Evolutionary conservation across 2,113 vertebrate species (phyloP).

Genomic region (Egretta garzetta): DNA sequence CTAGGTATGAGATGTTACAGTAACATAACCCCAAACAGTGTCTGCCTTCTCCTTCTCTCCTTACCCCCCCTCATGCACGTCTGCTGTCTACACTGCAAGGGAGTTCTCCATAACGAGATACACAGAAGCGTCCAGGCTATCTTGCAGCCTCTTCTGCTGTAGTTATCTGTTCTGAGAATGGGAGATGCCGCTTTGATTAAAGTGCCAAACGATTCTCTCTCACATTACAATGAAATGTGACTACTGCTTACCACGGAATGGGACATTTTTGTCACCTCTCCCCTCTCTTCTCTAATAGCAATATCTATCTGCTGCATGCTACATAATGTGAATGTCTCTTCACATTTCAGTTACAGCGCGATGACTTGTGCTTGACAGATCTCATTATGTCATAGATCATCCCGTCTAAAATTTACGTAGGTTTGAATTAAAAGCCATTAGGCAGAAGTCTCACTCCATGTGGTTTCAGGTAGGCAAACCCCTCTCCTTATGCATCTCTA

Average conservation of each 20-base stretch:
- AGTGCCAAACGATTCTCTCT: conserved; percentile 62
- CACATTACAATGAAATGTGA: conserved; percentile 60
- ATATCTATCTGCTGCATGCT: conserved; percentile 47
- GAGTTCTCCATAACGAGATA: neutral
- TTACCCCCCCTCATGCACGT: fast-evolving
- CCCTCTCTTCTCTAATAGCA: conserved; percentile 50
- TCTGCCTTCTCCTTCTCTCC: neutral
- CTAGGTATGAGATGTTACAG: neutral
- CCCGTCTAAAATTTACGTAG: conserved; percentile 43
- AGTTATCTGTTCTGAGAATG: neutral
- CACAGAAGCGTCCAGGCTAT: neutral
- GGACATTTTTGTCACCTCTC: conserved; percentile 54
- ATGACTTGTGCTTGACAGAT: conserved; percentile 69
- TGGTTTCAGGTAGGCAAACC: conserved; percentile 13
- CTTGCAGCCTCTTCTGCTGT: neutral
- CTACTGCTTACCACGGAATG: neutral
- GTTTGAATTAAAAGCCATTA: conserved; percentile 46
- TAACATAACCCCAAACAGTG: neutral
- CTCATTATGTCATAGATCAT: conserved; percentile 62
- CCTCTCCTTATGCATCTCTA: neutral
- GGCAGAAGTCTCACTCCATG: neutral
- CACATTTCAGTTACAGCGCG: conserved; percentile 19
- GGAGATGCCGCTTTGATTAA: conserved; percentile 51
- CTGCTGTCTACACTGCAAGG: neutral
- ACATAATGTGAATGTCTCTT: conserved; percentile 65